Evolutionary conservation across 2,113 vertebrate genomes (phyloP), one percentile per base, ranked within the genome.

Genomic region (Lucifuga dentata): DNA sequence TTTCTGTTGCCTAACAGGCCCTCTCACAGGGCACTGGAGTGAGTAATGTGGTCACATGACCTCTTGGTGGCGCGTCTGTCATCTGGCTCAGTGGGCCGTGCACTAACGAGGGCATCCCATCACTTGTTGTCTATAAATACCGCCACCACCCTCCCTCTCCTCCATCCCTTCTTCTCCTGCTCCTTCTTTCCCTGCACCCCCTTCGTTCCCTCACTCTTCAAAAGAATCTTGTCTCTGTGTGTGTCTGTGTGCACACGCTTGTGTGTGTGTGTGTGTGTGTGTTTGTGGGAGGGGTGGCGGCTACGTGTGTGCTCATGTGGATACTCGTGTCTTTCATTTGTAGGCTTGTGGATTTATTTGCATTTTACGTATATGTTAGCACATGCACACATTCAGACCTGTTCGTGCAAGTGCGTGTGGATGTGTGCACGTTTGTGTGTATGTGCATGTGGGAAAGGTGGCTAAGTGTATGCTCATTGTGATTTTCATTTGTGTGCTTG

Each of bases 121-220:
- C 90, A 88, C 85, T 92, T 90, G 90, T 89, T 90, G 88, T 91
- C 89, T 92, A 89, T 91, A 91, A 92, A 92, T 92, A 90, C 86
- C 53, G 59, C 80, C 87, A 84, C 82, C 73, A 60, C 69, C 76
- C 78, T 53, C 77, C 63, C 65, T 49, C 59, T 57, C 46, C 67
- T 24, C 53, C 45, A 32, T 71, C 45, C 59, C 61, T 53, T 55
- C 23, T 48, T 58, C 41, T 45, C 26, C 61, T 70, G 46, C 75
- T 78, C 45, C 71, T 65, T 52, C 46, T 38, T 29, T 45, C 51
- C 26, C 16, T 51, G 41, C 33, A 33, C 21, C 50, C 29, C 24
- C 8, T 58, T 65, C 58, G 62, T 65, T 50, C 52, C 64, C 71
- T 38, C 58, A 38, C 39, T 46, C 64, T 71, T 83, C 71, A 85